Evolutionary conservation across 2,888 invertebrate species (phyloP).

Genomic region (Tipula lateralis): DNA sequence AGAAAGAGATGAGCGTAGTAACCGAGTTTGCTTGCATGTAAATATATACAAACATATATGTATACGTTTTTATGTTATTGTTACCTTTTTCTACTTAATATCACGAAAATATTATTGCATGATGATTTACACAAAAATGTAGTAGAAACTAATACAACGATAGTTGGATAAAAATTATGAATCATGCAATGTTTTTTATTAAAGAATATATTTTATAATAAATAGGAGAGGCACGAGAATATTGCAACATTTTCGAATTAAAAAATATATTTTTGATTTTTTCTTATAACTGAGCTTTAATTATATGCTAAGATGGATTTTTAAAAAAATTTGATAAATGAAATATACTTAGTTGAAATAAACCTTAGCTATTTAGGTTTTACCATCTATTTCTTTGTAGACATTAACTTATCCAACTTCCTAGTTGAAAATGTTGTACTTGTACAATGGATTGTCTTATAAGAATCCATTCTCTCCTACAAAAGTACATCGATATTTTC

Average conservation of each 20-base stretch:
- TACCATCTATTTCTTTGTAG: too few relatives aligned
- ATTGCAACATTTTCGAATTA: neutral
- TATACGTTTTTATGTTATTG: neutral
- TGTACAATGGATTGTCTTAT: neutral
- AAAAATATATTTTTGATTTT: too few relatives aligned
- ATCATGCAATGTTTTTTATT: constrained; percentile 7
- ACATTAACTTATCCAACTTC: too few relatives aligned
- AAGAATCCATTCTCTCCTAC: neutral
- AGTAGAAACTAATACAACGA: neutral
- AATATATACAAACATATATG: neutral
- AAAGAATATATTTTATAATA: neutral
- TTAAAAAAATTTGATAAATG: too few relatives aligned
- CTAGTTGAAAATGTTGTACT: neutral
- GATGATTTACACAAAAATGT: neutral
- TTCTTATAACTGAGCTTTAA: too few relatives aligned
- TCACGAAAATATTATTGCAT: neutral
- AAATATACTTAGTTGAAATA: too few relatives aligned
- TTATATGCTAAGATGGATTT: too few relatives aligned
- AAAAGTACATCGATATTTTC: neutral
- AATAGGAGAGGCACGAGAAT: neutral
- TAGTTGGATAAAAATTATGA: neutral
- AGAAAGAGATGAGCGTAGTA: neutral
- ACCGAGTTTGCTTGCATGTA: neutral
- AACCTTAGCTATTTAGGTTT: too few relatives aligned
- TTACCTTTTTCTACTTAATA: constrained; percentile 7